Evolutionary conservation across 2,888 invertebrate species (phyloP).

Genomic region (Drosophila nigricruria): DNA sequence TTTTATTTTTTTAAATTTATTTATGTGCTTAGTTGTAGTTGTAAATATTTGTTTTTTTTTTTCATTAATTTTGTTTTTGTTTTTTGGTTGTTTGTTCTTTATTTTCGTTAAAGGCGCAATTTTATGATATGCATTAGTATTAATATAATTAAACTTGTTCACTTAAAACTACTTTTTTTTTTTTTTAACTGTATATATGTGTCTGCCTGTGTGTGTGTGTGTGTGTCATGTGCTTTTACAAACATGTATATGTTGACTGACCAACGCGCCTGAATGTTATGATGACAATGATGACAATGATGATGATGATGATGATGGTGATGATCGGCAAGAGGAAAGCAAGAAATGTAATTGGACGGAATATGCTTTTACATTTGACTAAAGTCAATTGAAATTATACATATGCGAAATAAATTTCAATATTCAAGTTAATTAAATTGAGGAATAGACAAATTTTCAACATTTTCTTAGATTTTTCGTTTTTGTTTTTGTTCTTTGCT

Average conservation of each 20-base stretch:
- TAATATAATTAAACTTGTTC: slow-evolving; percentile 69
- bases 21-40: slow-evolving; percentile 68
- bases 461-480: background rate
- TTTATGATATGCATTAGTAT: slow-evolving; percentile 85
- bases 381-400: slow-evolving; percentile 61
- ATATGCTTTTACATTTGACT: slow-evolving; percentile 82
- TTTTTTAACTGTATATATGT: slow-evolving; percentile 28
- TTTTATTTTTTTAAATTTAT: slow-evolving; percentile 28
- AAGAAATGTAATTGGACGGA: slow-evolving; percentile 84
- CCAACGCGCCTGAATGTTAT: slow-evolving; percentile 24
- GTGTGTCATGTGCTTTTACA: slow-evolving; percentile 22
- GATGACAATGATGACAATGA: slow-evolving; percentile 10
- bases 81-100: slow-evolving; percentile 47
- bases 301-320: slow-evolving; percentile 15
- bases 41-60: slow-evolving; percentile 64
- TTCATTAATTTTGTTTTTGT: slow-evolving; percentile 42
- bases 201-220: slow-evolving; percentile 25
- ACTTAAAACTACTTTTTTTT: slow-evolving; percentile 45
- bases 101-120: slow-evolving; percentile 83
- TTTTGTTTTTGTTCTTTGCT: background rate
- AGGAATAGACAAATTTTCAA: slow-evolving; percentile 15
- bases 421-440: slow-evolving; percentile 20
- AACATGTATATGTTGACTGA: slow-evolving; percentile 4
- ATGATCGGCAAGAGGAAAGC: slow-evolving; percentile 71
- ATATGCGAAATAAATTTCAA: slow-evolving; percentile 35